Base-by-base conservation (phyloP, 37 sponge, comb jelly and placozoan genomes). In the Aplysina aerophoba region DNA sequence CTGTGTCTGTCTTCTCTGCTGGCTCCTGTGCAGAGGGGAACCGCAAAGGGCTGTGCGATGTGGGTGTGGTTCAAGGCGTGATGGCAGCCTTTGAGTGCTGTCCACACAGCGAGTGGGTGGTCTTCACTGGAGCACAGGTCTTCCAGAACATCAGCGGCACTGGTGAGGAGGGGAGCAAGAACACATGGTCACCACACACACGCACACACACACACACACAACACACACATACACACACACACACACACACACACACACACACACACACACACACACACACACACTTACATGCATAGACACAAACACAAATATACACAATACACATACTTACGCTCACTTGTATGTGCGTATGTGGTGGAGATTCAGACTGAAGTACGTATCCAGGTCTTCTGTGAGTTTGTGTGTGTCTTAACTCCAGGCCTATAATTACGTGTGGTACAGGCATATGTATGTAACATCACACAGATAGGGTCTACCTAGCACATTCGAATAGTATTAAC, bases 91-190 rank as follows among this genome's bases (percentile, higher is more conserved):
- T 75, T 75, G 78, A 75, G 17, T 13, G 33, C 24, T 75, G 78
- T 21, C 78, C 78, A 15, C 78, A 25, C n/a, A 75, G 78, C 41
- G 78, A 75, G 50, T 75, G 78, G 78, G 78, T 75, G 41, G 78
- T 75, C 24, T 75, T 40, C 53, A 75, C 78, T 41, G 78, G 54
- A 41, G 78, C 78, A 40, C 78, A 75, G 78, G 78, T 75, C n/a
- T 39, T 75, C 14, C 78, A 75, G 78, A 75, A 75, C 54, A 37
- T 75, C 78, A 75, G 78, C 41, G 78, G 50, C 38, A 41, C 78
- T 40, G 78, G 78, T 75, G 24, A 6, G 78, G 21, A 44, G 50
- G 50, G 50, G 50, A 44, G 8, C n/a, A n/a, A n/a, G n/a, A n/a
- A n/a, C n/a, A n/a, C n/a, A n/a, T n/a, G n/a, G n/a, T n/a, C n/a